These are phyloP conservation scores for Mus caroli DNA, from an alignment of 2,797 vertebrate genomes.

Conservation along the genomic window DNA sequence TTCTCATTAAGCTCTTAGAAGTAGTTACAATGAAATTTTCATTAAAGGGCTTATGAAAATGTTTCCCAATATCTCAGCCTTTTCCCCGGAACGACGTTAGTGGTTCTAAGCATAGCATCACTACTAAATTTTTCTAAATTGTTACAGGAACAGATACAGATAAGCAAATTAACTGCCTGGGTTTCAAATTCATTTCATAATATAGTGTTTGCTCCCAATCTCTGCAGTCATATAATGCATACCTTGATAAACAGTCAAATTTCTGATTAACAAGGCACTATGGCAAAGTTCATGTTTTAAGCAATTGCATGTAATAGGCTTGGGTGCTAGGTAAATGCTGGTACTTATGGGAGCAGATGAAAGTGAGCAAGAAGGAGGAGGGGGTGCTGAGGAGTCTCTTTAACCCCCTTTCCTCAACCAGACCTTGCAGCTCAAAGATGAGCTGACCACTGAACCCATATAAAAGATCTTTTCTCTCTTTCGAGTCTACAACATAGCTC, in stretches of 20 bases:
- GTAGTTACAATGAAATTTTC: neutral
- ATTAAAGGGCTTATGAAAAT: neutral
- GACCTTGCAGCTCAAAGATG: neutral
- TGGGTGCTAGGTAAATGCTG: neutral
- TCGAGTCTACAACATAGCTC: neutral
- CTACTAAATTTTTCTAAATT: neutral
- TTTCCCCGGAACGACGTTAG: neutral
- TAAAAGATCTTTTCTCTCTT: neutral
- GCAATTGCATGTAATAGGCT: neutral
- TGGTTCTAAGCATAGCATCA: neutral
- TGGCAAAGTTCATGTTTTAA: slow-evolving; percentile 34
- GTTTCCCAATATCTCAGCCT: neutral
- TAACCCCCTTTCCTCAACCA: neutral
- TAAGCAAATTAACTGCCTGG: neutral
- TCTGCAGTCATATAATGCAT: neutral
- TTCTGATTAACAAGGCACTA: neutral
- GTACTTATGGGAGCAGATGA: neutral
- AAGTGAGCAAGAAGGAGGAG: neutral
- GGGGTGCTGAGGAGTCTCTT: neutral
- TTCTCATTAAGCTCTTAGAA: slow-evolving; percentile 18
- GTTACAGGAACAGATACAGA: neutral
- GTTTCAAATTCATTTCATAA: slow-evolving; percentile 3
- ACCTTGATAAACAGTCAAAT: neutral
- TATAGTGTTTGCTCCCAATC: neutral
- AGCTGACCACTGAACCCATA: neutral